Percentiles rank a stretch among this genome's conserved stretches.
phyloP scores from a whole-genome alignment of 2,888 invertebrate genomes.

The Drosophila putrida region DNA sequence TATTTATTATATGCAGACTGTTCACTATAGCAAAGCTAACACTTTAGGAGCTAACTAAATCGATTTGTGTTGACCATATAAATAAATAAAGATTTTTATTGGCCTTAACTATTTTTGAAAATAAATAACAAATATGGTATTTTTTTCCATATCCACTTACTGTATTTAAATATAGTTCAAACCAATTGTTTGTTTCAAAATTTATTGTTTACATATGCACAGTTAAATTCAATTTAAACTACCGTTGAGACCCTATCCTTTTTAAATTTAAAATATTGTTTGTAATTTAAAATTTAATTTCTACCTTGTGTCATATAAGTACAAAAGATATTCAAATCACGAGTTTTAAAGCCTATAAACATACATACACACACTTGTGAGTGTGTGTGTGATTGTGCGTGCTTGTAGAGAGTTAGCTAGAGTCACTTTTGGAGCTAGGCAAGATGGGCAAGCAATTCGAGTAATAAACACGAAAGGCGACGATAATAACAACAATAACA shows the following conservation, averaged over 20 bases:
- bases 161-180: no score
- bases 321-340: slow-evolving; percentile 42
- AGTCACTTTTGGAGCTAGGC: slow-evolving; percentile 5
- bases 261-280: no score
- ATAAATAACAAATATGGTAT: no score
- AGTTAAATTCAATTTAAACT: slow-evolving; percentile 6
- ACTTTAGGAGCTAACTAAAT: no score
- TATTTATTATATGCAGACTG: no score
- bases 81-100: no score
- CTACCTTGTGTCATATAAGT: slow-evolving; percentile 7
- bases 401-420: slow-evolving; percentile 8
- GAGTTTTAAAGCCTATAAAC: slow-evolving; percentile 29
- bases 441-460: slow-evolving; percentile 47
- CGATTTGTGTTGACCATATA: no score
- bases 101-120: no score
- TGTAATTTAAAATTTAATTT: background rate
- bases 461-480: slow-evolving; percentile 55
- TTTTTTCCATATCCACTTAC: no score
- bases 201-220: slow-evolving; percentile 40
- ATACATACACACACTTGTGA: slow-evolving; percentile 6
- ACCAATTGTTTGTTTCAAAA: slow-evolving; percentile 1
- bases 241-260: no score
- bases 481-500: slow-evolving; percentile 64
- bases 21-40: no score
- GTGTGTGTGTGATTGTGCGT: slow-evolving; percentile 10